phyloP scores from a whole-genome alignment of 64 coral and sea anemone species.

The Trachythela sp. region DNA sequence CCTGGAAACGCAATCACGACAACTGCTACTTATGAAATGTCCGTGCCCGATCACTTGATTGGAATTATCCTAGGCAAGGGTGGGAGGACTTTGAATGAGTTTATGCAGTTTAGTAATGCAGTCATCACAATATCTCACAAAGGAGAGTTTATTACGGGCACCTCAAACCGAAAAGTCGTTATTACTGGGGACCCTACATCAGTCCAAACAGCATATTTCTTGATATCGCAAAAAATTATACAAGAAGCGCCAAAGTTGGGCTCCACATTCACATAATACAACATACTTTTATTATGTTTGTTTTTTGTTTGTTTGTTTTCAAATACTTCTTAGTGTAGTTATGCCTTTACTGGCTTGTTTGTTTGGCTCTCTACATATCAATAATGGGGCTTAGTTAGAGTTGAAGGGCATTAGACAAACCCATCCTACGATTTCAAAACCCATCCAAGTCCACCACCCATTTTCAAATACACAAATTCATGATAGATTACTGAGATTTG shows the following conservation, averaged over 20 bases:
- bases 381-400: no score
- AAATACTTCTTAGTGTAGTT: no score
- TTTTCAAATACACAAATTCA: no score
- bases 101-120: conserved; percentile 97
- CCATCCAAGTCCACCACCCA: no score
- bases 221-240: conserved; percentile 76
- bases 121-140: conserved; percentile 92
- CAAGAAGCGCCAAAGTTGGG: neutral
- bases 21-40: conserved; percentile 88
- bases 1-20: conserved; percentile 76
- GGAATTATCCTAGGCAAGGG: conserved; percentile 89
- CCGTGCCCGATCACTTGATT: conserved; percentile 90
- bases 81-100: conserved; percentile 94
- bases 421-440: no score
- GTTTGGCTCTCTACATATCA: no score
- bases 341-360: no score
- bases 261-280: neutral
- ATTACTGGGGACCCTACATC: conserved; percentile 88
- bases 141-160: conserved; percentile 92
- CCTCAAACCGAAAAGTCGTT: conserved; percentile 95
- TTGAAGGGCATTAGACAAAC: no score
- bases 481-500: no score
- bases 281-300: neutral
- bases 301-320: no score
- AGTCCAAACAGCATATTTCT: conserved; percentile 88